Conservation (phyloP, 2,797 vertebrate genomes). For the Sebastes trivittatus region DNA sequence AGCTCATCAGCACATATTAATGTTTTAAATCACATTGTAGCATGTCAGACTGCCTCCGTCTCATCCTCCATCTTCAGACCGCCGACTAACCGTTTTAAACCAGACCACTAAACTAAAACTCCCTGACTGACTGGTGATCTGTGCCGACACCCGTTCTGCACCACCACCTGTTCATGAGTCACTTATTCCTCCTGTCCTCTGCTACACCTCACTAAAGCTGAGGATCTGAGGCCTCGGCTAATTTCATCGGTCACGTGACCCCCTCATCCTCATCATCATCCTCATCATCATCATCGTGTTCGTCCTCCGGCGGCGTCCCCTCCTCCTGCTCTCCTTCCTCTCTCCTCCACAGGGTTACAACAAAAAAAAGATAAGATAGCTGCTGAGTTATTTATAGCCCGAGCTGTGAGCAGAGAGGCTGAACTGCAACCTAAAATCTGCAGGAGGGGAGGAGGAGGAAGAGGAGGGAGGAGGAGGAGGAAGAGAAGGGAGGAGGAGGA, state of each 20-base stretch:
- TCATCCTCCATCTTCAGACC: no score
- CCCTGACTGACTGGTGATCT: no score
- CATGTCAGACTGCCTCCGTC: no score
- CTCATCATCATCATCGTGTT: neutral
- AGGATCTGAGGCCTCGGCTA: neutral
- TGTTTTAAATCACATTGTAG: no score
- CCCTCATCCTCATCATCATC: neutral
- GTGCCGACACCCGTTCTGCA: no score
- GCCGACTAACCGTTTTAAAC: no score
- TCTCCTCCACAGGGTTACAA: neutral
- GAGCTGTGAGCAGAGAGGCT: constrained; percentile 23
- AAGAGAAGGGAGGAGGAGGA: accelerated
- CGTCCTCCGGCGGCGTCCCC: no score
- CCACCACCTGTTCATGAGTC: neutral
- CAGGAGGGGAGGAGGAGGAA: neutral
- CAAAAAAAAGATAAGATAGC: constrained; percentile 52
- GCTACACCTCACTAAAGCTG: neutral
- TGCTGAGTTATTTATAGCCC: constrained; percentile 65
- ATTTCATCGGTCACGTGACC: neutral
- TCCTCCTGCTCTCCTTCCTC: neutral
- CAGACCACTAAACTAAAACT: no score
- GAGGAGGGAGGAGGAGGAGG: accelerated
- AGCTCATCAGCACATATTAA: no score
- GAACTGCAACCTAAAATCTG: constrained; percentile 43
- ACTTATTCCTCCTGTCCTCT: no score